Base-by-base conservation (phyloP, 2,797 vertebrate genomes). In the Liparis tanakae region DNA sequence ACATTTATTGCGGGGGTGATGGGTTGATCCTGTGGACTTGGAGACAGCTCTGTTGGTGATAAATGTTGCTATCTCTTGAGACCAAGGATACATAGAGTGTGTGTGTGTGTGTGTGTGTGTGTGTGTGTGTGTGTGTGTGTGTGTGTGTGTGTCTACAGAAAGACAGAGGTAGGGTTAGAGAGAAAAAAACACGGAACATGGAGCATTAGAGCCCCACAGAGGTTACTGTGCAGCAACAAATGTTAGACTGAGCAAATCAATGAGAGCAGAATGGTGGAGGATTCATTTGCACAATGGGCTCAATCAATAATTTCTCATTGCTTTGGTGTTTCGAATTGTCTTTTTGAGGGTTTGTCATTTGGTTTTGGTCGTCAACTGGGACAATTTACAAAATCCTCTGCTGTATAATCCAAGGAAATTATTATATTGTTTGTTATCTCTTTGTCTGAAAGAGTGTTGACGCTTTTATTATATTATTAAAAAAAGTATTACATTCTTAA, bases 1-100 rank as follows among this genome's bases (percentile, higher is more conserved):
- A 97, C 97, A 85, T 98, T 98, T 98, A 99, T 97, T 95, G 91
- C 94, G 87, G 91, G 92, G 92, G 77, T 94, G 95, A 96, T 97
- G 97, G 95, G 96, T 96, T 97, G 93, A 96, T 97, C 95, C 94
- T 88, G 91, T 95, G 95, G 96, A 94, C 95, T 91, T 92, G 94
- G 93, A 96, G 96, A 95, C 95, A 94, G 94, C 90, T 54, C 88
- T 84, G 80, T 46, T 88, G 66, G 59, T 96, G 96, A 98, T 97
- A 96, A 96, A 97, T 96, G 94, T 84, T 87, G 88, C 93, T 95
- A 96, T 96, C 92, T 96, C 91, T 86, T 57, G 81, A 87, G 90
- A 93, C 93, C 86, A 74, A 92, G 94, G 94, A 95, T 96, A 96
- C 91, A 93, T 91, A 82, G 80, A 84, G 78, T 68, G 17, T 50